Percentiles rank a stretch among this genome's conserved stretches.
Evolutionary conservation across 92 coral and sea anemone genomes (phyloP).

Genomic region (Palythoa caribaeorum): DNA sequence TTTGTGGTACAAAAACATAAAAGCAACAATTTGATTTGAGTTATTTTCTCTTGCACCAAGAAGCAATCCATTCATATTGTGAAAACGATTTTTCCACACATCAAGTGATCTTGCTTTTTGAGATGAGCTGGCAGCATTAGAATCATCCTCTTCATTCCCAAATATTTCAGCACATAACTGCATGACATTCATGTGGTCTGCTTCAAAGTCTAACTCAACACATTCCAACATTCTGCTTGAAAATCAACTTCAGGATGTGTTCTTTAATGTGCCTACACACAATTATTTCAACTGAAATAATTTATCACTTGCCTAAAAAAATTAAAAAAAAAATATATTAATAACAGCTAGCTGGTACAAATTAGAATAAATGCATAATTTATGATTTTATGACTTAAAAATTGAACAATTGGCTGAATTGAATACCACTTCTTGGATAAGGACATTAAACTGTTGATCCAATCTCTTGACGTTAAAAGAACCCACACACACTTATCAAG

Average conservation of each 20-base stretch:
- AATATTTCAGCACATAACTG: slow-evolving; percentile 18
- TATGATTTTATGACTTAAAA: too few species aligned
- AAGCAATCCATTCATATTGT: slow-evolving; percentile 35
- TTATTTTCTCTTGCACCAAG: slow-evolving; percentile 11
- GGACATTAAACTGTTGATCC: too few species aligned
- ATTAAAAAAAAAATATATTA: too few species aligned
- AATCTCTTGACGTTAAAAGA: too few species aligned
- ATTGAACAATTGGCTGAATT: too few species aligned
- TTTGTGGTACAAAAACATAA: slow-evolving; percentile 46
- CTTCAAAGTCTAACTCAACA: slow-evolving; percentile 42
- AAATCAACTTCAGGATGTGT: not conserved
- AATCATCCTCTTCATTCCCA: not conserved
- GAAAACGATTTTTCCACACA: slow-evolving; percentile 35
- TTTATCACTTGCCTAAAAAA: not conserved
- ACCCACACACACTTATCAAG: too few species aligned
- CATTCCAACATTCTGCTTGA: slow-evolving; percentile 19
- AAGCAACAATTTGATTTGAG: slow-evolving; percentile 7
- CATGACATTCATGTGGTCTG: slow-evolving; percentile 22
- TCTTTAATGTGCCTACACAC: too few species aligned
- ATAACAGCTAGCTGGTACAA: not conserved
- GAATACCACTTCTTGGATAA: too few species aligned
- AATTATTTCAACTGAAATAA: not conserved
- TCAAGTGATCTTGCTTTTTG: slow-evolving; percentile 15
- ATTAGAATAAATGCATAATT: too few species aligned
- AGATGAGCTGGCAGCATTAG: not conserved